A percentile compares a stretch with the other conserved stretches of the same genome.
These are phyloP conservation scores for Hiodon tergisus DNA, from an alignment of 2,113 vertebrate genomes.

Conservation along the genomic window DNA sequence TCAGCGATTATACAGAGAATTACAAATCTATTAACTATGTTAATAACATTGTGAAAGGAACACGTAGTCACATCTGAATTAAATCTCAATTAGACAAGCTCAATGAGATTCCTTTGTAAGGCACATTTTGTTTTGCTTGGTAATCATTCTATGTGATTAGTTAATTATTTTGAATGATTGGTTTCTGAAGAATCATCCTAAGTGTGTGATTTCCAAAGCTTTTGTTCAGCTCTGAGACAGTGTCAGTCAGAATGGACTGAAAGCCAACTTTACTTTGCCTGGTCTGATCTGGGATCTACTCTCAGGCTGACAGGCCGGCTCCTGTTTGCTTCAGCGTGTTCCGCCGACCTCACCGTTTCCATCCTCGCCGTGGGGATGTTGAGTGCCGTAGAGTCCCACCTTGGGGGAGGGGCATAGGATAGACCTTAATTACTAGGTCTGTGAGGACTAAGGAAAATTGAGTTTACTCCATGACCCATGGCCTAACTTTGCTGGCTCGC, in stretches of 20 bases:
- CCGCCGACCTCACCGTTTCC: background rate
- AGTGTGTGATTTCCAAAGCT: no score
- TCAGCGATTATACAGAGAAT: constrained; percentile 54
- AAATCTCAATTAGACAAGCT: no score
- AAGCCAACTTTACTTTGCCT: background rate
- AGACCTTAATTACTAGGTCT: background rate
- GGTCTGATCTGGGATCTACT: background rate
- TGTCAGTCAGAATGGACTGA: no score
- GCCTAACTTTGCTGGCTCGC: constrained; percentile 7
- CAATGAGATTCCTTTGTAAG: background rate
- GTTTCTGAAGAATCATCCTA: no score
- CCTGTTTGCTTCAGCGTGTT: no score
- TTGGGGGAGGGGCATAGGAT: background rate
- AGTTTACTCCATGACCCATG: constrained; percentile 8
- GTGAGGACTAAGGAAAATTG: constrained; percentile 13
- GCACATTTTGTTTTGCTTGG: background rate
- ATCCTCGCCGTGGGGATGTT: background rate
- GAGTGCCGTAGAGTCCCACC: background rate
- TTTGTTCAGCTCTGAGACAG: no score
- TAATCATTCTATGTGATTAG: no score
- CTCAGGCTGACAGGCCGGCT: background rate
- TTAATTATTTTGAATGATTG: no score
- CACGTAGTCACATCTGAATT: background rate
- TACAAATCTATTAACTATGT: constrained; percentile 49
- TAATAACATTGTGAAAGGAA: constrained; percentile 41